These are phyloP conservation scores for Eriosoma lanigerum DNA, from an alignment of 1,140 invertebrate genomes.

Conservation along the genomic window DNA sequence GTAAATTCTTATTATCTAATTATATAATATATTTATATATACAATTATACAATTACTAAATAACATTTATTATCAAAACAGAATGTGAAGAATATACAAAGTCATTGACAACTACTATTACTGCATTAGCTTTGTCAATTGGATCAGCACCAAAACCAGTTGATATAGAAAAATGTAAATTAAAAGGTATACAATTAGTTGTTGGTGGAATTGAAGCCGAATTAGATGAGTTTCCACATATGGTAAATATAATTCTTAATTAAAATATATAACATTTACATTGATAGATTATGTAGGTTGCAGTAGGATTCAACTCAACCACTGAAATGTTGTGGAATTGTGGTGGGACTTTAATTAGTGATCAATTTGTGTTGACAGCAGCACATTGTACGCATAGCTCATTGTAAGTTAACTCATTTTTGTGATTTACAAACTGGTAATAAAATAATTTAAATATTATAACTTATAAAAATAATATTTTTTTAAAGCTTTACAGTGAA, in stretches of 20 bases:
- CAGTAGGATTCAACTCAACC: slow-evolving; percentile 54
- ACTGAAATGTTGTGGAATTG: slow-evolving; percentile 56
- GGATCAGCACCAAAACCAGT: slow-evolving; percentile 50
- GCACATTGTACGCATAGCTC: slow-evolving; percentile 60
- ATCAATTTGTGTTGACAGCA: slow-evolving; percentile 60
- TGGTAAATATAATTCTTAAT: slow-evolving; percentile 58
- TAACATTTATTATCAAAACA: slow-evolving; percentile 55
- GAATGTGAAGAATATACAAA: slow-evolving; percentile 60
- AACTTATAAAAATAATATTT: background rate
- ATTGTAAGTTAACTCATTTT: slow-evolving; percentile 52
- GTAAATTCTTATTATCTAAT: slow-evolving; percentile 21
- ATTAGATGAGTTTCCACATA: slow-evolving; percentile 64
- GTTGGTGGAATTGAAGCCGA: slow-evolving; percentile 61
- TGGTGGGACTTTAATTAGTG: slow-evolving; percentile 62
- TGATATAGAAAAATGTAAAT: slow-evolving; percentile 58
- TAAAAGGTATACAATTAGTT: slow-evolving; percentile 60
- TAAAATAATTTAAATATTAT: background rate
- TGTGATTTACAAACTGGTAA: background rate
- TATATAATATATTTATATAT: background rate
- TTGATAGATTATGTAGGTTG: slow-evolving; percentile 54
- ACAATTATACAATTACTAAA: background rate
- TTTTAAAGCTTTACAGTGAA: background rate
- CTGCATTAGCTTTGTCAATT: slow-evolving; percentile 58
- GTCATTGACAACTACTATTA: slow-evolving; percentile 56
- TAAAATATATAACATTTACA: background rate